Evolutionary conservation across 2,888 invertebrate species (phyloP).

Genomic region (Gymnocheta viridis): DNA sequence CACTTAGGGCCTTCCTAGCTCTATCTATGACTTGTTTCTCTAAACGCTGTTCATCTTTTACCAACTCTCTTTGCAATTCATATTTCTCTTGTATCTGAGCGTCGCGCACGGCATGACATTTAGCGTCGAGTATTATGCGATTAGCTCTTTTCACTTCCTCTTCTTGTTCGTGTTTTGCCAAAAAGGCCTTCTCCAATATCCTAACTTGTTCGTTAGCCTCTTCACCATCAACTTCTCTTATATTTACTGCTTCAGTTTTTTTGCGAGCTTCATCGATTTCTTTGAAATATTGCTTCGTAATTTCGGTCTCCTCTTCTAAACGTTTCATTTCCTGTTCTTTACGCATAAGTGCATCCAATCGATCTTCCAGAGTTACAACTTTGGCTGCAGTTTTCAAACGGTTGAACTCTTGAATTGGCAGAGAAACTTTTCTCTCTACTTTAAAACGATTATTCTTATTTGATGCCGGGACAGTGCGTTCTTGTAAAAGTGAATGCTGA

Average conservation of each 20-base stretch:
- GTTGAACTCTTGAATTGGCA: constrained; percentile 84
- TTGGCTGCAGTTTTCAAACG: constrained; percentile 85
- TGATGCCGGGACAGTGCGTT: constrained; percentile 69
- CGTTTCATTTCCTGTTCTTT: constrained; percentile 82
- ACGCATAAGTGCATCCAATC: constrained; percentile 81
- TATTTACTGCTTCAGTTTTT: constrained; percentile 60
- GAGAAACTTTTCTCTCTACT: constrained; percentile 71
- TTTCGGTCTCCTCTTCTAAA: constrained; percentile 84
- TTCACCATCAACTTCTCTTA: constrained; percentile 81
- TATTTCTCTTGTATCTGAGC: constrained; percentile 89
- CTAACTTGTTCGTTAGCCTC: constrained; percentile 82
- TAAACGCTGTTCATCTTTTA: constrained; percentile 79
- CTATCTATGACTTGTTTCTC: constrained; percentile 79
- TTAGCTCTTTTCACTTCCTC: constrained; percentile 89
- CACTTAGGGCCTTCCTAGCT: constrained; percentile 76
- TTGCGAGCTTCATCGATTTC: constrained; percentile 80
- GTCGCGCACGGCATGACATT: constrained; percentile 92
- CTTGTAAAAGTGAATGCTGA: constrained; percentile 52
- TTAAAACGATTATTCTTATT: constrained; percentile 67
- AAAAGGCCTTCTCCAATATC: constrained; percentile 83
- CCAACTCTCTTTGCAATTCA: constrained; percentile 77
- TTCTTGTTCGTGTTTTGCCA: constrained; percentile 81
- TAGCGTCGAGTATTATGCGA: constrained; percentile 90
- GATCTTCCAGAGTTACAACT: constrained; percentile 83
- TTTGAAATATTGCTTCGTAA: constrained; percentile 83